A percentile compares a stretch with the other conserved stretches of the same genome.
Conservation (phyloP, 2,113 vertebrate species). For the Ia io region DNA sequence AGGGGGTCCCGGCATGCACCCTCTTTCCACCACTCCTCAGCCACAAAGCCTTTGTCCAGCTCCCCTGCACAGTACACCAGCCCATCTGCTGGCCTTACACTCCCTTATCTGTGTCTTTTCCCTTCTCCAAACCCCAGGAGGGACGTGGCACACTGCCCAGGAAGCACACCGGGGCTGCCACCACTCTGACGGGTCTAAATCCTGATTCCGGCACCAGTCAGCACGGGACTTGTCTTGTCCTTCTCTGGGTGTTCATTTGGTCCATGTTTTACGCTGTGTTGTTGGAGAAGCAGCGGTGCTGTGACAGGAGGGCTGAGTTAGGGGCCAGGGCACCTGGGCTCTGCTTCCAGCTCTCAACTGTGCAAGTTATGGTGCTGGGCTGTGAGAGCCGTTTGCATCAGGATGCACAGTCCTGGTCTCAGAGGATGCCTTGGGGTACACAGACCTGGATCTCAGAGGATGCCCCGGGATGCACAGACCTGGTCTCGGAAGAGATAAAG, state of each 20-base stretch:
- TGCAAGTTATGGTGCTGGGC: background rate
- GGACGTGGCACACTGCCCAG: accelerated
- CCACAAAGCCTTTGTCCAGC: background rate
- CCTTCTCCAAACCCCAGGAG: background rate
- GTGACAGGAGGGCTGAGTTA: background rate
- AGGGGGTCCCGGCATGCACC: background rate
- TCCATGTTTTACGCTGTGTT: accelerated
- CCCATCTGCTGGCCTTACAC: too few species aligned
- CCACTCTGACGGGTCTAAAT: background rate
- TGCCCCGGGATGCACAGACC: background rate
- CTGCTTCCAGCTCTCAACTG: background rate
- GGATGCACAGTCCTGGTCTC: background rate
- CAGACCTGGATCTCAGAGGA: background rate
- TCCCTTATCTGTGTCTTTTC: background rate
- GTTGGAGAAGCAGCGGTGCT: background rate
- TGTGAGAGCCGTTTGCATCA: background rate
- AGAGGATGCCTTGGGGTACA: background rate
- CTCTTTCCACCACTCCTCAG: background rate
- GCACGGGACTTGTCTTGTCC: background rate
- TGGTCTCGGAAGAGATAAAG: background rate
- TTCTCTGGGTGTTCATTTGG: background rate
- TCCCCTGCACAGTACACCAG: background rate
- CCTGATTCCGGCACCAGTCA: background rate
- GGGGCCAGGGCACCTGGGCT: background rate
- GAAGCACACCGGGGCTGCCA: accelerated